Conservation (phyloP, 2,888 invertebrate species). For the Omphaloscelis lunosa region DNA sequence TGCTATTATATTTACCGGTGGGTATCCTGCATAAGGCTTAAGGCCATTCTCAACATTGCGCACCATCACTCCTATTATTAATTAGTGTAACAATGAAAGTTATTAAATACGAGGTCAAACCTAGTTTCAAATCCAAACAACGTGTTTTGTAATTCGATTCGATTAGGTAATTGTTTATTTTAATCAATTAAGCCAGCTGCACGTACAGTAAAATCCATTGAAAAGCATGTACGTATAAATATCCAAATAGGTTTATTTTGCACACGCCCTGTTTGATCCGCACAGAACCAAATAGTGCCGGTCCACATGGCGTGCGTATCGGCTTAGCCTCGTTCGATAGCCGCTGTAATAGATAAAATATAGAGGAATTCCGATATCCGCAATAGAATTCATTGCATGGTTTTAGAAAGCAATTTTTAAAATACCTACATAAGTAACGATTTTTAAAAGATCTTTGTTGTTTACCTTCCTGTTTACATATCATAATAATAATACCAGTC, state of each 20-base stretch:
- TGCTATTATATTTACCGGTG: not conserved
- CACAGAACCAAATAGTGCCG: constrained; percentile 40
- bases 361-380: constrained; percentile 54
- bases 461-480: not conserved
- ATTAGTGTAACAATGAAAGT: not conserved
- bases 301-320: constrained; percentile 43
- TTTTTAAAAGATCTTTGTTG: constrained; percentile 17
- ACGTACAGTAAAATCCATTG: constrained; percentile 39
- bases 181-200: constrained; percentile 41
- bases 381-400: constrained; percentile 37
- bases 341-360: constrained; percentile 61
- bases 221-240: constrained; percentile 61
- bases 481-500: not conserved
- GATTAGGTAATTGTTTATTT: constrained; percentile 53
- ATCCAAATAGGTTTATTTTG: constrained; percentile 66
- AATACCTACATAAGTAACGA: not conserved
- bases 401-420: constrained; percentile 32
- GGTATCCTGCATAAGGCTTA: not conserved
- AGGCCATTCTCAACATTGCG: not conserved
- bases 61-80: not conserved
- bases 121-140: constrained; percentile 16
- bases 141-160: constrained; percentile 38
- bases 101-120: constrained; percentile 19
- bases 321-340: constrained; percentile 60
- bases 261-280: constrained; percentile 53